A percentile compares a stretch with the other conserved stretches of the same genome.
These are phyloP conservation scores for Pocillopora damicornis DNA, from an alignment of 64 coral and sea anemone genomes.

Conservation along the genomic window DNA sequence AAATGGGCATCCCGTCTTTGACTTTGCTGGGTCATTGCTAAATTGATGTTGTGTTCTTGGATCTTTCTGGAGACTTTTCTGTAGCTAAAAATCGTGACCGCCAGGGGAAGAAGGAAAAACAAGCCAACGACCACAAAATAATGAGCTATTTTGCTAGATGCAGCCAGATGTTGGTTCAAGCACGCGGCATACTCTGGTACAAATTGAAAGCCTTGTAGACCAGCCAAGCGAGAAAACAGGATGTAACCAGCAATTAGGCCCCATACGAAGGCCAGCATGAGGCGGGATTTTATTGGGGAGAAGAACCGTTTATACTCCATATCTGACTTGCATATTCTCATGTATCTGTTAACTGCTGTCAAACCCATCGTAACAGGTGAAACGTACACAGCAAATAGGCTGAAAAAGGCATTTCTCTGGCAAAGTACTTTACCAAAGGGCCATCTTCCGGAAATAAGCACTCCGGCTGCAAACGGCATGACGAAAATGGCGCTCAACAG, in stretches of 20 bases:
- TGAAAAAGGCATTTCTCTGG: not conserved
- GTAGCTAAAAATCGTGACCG: conserved; percentile 9
- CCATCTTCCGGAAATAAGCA: not conserved
- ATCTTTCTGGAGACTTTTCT: not conserved
- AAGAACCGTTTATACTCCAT: not conserved
- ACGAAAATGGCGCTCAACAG: conserved; percentile 1
- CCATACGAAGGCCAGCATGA: not conserved
- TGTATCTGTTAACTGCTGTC: not conserved
- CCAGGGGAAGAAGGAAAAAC: not conserved
- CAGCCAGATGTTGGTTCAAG: not conserved
- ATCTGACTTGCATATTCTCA: conserved; percentile 2
- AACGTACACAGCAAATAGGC: not conserved
- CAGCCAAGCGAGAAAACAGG: not conserved
- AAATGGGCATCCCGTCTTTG: not conserved
- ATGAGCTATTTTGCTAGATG: not conserved
- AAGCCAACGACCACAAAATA: not conserved
- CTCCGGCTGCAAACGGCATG: not conserved
- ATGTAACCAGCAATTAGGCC: not conserved
- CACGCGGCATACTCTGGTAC: not conserved
- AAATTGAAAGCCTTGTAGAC: not conserved
- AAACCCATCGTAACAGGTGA: not conserved
- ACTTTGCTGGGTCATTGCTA: not conserved
- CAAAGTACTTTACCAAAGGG: not conserved
- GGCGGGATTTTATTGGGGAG: not conserved
- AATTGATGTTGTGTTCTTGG: not conserved